Conservation (phyloP, 2,888 invertebrate genomes). For the Tricholauxania praeusta region DNA sequence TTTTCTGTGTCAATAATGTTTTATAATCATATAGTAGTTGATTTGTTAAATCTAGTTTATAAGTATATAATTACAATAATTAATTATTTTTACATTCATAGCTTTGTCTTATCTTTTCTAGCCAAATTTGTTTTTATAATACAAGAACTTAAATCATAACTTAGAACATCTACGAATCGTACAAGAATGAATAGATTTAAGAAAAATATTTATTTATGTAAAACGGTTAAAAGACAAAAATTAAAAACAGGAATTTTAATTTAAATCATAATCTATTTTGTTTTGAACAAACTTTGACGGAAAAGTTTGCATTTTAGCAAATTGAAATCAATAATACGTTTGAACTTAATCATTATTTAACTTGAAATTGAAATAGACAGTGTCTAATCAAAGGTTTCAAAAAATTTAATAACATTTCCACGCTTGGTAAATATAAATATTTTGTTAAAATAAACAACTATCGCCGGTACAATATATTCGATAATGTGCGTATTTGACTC, state of each 20-base stretch:
- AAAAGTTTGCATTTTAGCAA: constrained; percentile 1
- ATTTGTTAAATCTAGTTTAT: constrained; percentile 18
- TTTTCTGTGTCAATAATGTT: too few relatives aligned
- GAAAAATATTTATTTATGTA: neutral
- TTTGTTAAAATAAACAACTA: constrained; percentile 45
- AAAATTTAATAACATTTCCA: constrained; percentile 6
- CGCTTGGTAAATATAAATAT: neutral
- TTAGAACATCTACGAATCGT: neutral
- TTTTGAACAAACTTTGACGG: neutral
- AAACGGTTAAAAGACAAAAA: neutral
- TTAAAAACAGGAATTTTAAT: neutral
- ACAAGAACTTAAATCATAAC: constrained; percentile 8
- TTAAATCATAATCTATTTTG: too few relatives aligned
- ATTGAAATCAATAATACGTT: constrained; percentile 22
- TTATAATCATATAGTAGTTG: neutral
- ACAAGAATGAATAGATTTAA: too few relatives aligned
- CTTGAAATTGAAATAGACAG: constrained; percentile 14
- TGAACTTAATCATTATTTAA: constrained; percentile 26
- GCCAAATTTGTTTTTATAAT: constrained; percentile 6
- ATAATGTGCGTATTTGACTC: constrained; percentile 66
- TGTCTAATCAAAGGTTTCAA: neutral
- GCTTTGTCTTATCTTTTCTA: constrained; percentile 6
- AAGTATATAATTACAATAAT: constrained; percentile 29
- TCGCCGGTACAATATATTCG: constrained; percentile 67
- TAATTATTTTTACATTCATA: constrained; percentile 28